These are phyloP conservation scores for Parus major DNA, from an alignment of 2,113 vertebrate species.

Conservation along the genomic window DNA sequence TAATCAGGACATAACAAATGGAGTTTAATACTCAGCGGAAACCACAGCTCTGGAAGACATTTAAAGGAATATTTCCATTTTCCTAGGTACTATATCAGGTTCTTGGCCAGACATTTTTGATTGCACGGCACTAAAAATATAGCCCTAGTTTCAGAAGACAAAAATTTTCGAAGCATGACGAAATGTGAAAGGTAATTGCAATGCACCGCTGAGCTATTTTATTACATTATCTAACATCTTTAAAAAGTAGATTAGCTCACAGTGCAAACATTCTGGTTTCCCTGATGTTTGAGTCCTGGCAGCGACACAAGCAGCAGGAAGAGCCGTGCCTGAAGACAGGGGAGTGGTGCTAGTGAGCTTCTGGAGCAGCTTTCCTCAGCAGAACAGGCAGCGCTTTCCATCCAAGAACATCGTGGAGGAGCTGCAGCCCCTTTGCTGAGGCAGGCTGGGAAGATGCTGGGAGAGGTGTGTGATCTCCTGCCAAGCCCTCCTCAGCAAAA, in stretches of 20 bases:
- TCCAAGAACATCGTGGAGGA: neutral
- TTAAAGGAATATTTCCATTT: conserved; percentile 67
- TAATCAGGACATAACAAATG: conserved; percentile 47
- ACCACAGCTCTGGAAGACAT: conserved; percentile 58
- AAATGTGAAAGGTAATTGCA: conserved; percentile 60
- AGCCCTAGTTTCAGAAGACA: conserved; percentile 34
- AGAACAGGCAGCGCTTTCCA: neutral
- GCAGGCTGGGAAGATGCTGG: neutral
- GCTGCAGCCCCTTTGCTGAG: neutral
- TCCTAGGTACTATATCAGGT: conserved; percentile 56
- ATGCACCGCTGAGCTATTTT: conserved; percentile 16
- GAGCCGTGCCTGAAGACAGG: neutral
- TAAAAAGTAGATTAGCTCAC: conserved; percentile 63
- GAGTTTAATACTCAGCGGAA: conserved; percentile 47
- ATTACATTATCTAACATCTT: conserved; percentile 53
- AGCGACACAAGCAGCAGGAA: neutral
- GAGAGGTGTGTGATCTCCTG: neutral
- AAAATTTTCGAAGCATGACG: conserved; percentile 57
- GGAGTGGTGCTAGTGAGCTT: neutral
- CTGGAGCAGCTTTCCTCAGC: neutral
- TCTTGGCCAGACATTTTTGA: conserved; percentile 66
- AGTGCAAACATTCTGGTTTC: conserved; percentile 63
- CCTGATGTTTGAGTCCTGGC: conserved; percentile 50
- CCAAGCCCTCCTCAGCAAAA: conserved; percentile 24
- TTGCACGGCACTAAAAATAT: conserved; percentile 56